Percentiles rank a stretch among this genome's conserved stretches.
Evolutionary conservation across 2,797 vertebrate genomes (phyloP).

Genomic region (Kryptolebias ocellatus): DNA sequence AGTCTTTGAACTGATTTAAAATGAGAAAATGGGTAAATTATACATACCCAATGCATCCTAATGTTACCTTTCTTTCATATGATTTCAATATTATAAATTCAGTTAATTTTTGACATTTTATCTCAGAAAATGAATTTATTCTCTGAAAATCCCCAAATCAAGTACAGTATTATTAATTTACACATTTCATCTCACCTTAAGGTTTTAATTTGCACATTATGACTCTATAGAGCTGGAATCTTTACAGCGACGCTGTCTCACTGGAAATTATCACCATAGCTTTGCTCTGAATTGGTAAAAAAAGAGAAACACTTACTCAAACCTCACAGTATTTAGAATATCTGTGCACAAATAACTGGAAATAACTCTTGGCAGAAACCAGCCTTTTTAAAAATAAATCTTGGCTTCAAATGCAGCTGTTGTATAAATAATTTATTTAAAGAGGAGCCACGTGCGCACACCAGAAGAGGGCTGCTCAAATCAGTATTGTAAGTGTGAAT

Average conservation of each 20-base stretch:
- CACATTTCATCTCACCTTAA: not conserved
- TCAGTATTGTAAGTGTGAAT: slow-evolving; percentile 4
- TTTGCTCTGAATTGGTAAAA: slow-evolving; percentile 14
- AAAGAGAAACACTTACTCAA: no score
- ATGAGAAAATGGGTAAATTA: no score
- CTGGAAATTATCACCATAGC: slow-evolving; percentile 2
- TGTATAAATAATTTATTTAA: slow-evolving; percentile 56
- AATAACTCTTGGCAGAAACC: slow-evolving; percentile 12
- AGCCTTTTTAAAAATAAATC: slow-evolving; percentile 52
- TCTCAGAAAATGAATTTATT: not conserved
- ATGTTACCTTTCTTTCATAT: no score
- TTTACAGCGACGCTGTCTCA: slow-evolving; percentile 4
- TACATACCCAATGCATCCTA: no score
- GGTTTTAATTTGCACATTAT: not conserved
- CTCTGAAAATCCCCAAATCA: no score
- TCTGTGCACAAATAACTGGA: slow-evolving; percentile 13
- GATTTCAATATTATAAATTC: no score
- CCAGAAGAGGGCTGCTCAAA: slow-evolving; percentile 19
- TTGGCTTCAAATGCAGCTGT: slow-evolving; percentile 39
- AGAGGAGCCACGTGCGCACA: slow-evolving; percentile 28
- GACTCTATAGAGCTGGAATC: not conserved
- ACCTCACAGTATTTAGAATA: slow-evolving; percentile 1
- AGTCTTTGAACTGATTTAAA: no score
- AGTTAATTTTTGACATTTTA: not conserved
- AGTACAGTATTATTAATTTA: not conserved